Percentiles rank a stretch among this genome's conserved stretches.
phyloP scores from a whole-genome alignment of 2,888 invertebrate species.

The Melanargia galathea region DNA sequence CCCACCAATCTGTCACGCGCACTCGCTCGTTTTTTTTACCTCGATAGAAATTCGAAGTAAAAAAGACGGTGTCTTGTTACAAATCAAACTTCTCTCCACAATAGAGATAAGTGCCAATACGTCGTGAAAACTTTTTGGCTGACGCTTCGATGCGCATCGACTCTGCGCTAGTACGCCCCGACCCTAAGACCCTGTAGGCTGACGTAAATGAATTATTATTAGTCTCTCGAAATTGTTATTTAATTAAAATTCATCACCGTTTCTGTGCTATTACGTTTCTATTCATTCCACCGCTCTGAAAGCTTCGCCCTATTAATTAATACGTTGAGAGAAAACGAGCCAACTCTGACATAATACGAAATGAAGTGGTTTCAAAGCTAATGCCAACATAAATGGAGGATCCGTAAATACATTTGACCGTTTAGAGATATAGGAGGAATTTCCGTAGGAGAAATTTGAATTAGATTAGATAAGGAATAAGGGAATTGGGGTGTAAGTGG shows the following conservation, averaged over 20 bases:
- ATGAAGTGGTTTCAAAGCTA: constrained; percentile 32
- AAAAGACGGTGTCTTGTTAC: too few species aligned
- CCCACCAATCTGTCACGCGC: too few species aligned
- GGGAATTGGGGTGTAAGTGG: too few species aligned
- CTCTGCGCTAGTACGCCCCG: too few species aligned
- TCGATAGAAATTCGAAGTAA: too few species aligned
- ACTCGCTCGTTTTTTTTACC: too few species aligned
- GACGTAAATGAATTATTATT: constrained; percentile 14
- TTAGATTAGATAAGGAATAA: too few species aligned
- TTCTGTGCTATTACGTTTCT: constrained; percentile 23
- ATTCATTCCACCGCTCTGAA: constrained; percentile 13
- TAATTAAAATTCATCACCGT: constrained; percentile 19
- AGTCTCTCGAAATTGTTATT: constrained; percentile 13
- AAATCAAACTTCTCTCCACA: too few species aligned
- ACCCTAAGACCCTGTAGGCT: constrained; percentile 11
- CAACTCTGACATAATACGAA: constrained; percentile 35
- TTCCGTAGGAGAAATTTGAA: too few species aligned
- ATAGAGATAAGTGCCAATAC: too few species aligned
- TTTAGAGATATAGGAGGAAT: constrained; percentile 1
- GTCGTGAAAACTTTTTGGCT: too few species aligned
- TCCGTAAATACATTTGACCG: constrained; percentile 23
- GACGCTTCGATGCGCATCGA: too few species aligned
- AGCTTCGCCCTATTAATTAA: constrained; percentile 32
- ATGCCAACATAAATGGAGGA: constrained; percentile 31
- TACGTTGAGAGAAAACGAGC: constrained; percentile 33